These are phyloP conservation scores for Actinernus sp. DNA, from an alignment of 92 coral and sea anemone genomes.

Conservation along the genomic window DNA sequence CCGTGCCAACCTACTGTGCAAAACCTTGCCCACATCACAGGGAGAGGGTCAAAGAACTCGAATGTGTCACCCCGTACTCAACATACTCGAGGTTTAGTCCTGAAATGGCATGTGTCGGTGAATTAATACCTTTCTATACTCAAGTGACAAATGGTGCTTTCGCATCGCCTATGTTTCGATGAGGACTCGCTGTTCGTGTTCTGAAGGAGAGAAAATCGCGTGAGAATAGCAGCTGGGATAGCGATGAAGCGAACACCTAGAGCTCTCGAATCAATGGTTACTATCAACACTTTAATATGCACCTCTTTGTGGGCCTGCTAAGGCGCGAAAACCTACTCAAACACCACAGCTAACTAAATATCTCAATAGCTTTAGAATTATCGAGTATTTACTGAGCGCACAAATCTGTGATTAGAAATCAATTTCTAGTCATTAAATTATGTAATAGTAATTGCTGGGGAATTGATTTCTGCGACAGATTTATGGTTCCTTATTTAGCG, in stretches of 20 bases:
- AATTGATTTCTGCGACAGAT: slow-evolving; percentile 29
- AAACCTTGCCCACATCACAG: slow-evolving; percentile 85
- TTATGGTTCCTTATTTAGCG: too few relatives aligned
- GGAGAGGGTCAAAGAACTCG: slow-evolving; percentile 50
- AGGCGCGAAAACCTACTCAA: slow-evolving; percentile 21
- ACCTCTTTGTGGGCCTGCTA: slow-evolving; percentile 1
- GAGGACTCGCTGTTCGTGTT: neutral
- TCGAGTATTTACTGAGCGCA: neutral
- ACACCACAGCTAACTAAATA: neutral
- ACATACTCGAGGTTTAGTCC: slow-evolving; percentile 54
- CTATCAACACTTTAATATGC: slow-evolving; percentile 17
- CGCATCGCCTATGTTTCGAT: slow-evolving; percentile 64
- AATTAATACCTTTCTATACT: slow-evolving; percentile 54
- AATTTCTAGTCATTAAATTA: slow-evolving; percentile 31
- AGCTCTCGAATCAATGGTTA: neutral
- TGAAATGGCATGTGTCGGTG: slow-evolving; percentile 56
- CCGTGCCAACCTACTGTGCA: slow-evolving; percentile 67
- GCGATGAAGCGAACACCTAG: slow-evolving; percentile 13
- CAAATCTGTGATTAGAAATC: slow-evolving; percentile 20
- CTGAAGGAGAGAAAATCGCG: slow-evolving; percentile 14
- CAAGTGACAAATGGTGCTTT: slow-evolving; percentile 44
- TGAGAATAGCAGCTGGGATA: slow-evolving; percentile 13
- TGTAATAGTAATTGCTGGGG: slow-evolving; percentile 40
- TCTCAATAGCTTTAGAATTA: neutral
- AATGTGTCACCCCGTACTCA: slow-evolving; percentile 33